Percentiles rank a stretch among this genome's conserved stretches.
Evolutionary conservation across 2,113 vertebrate genomes (phyloP).

Genomic region (Atherinomorus stipes): DNA sequence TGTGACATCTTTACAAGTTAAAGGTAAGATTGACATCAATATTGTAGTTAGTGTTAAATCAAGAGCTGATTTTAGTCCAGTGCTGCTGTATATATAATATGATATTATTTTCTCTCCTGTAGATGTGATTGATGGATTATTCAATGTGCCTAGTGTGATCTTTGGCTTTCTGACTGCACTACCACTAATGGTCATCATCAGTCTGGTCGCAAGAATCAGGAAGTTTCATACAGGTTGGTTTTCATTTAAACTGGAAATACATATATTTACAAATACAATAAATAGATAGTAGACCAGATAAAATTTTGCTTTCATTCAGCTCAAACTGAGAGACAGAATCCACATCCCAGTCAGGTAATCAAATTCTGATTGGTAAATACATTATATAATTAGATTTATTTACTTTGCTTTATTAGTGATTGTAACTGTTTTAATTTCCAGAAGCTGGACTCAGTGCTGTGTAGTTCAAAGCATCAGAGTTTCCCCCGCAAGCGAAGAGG

Average conservation of each 20-base stretch:
- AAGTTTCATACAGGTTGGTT: background rate
- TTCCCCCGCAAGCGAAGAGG: too few relatives aligned
- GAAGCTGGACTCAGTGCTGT: too few relatives aligned
- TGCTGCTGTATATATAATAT: background rate
- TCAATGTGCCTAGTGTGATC: background rate
- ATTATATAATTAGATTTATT: background rate
- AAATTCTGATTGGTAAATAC: background rate
- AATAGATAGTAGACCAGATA: background rate
- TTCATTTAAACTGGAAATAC: background rate
- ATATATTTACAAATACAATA: background rate
- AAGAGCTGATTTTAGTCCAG: too few relatives aligned
- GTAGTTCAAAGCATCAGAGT: too few relatives aligned
- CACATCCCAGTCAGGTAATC: constrained; percentile 4
- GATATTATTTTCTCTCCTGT: background rate
- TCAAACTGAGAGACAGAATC: background rate
- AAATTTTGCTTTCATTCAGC: background rate
- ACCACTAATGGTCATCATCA: constrained; percentile 15
- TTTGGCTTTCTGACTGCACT: background rate
- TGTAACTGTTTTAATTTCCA: too few relatives aligned
- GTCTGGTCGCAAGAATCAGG: background rate
- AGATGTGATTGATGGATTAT: background rate
- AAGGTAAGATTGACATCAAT: too few relatives aligned
- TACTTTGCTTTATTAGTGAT: too few relatives aligned
- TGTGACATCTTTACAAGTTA: too few relatives aligned
- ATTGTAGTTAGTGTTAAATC: too few relatives aligned